Percentiles rank a stretch among this genome's conserved stretches.
These are phyloP conservation scores for Patagioenas fasciata DNA, from an alignment of 2,113 vertebrate genomes.

Conservation along the genomic window DNA sequence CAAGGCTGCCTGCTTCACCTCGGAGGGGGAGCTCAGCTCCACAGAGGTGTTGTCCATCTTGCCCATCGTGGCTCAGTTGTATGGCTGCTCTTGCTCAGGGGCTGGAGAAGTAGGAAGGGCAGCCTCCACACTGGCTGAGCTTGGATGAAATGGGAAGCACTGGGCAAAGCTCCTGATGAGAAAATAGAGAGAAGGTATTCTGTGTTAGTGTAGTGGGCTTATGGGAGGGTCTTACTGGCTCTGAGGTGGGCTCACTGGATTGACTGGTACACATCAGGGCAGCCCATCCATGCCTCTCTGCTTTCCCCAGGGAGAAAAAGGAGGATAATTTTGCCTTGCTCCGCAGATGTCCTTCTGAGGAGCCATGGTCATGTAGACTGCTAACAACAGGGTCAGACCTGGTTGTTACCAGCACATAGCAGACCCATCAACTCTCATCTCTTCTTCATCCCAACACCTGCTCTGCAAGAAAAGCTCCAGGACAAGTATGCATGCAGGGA, in stretches of 20 bases:
- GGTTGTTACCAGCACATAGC: not conserved
- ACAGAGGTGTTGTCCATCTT: slow-evolving; percentile 81
- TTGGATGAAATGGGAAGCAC: fast-evolving
- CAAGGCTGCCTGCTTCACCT: slow-evolving; percentile 79
- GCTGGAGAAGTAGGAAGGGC: not conserved
- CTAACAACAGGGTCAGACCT: not conserved
- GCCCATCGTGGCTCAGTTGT: slow-evolving; percentile 71
- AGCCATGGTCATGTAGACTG: not conserved
- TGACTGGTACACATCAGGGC: not conserved
- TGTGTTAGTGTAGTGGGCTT: not conserved
- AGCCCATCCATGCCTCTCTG: not conserved
- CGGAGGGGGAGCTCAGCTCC: slow-evolving; percentile 81
- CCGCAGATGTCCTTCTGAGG: not conserved
- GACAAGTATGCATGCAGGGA: not conserved
- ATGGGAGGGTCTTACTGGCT: not conserved
- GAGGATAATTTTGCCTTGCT: not conserved
- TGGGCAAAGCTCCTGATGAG: not conserved
- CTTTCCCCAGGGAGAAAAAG: not conserved
- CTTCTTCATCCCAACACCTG: not conserved
- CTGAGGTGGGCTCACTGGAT: not conserved
- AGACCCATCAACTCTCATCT: not conserved
- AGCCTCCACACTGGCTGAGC: not conserved
- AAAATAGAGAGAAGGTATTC: not conserved
- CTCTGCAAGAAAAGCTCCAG: not conserved
- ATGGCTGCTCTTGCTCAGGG: not conserved